Conservation (phyloP, 1,140 invertebrate species). For the Metopolophium dirhodum region DNA sequence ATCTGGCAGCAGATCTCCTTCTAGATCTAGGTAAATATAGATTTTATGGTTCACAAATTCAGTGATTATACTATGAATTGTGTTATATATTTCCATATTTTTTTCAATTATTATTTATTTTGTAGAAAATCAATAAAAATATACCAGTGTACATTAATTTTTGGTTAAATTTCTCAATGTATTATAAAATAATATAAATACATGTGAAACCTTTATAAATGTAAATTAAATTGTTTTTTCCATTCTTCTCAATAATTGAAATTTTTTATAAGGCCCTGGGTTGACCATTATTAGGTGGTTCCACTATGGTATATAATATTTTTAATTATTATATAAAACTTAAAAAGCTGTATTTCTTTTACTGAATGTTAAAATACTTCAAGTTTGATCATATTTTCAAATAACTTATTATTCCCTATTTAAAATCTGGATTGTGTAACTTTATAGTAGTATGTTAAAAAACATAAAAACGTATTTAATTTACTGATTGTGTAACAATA, state of each 20-base stretch:
- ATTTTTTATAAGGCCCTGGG: too few species aligned
- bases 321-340: not conserved
- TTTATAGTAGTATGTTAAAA: not conserved
- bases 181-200: not conserved
- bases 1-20: slow-evolving; percentile 61
- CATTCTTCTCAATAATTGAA: too few species aligned
- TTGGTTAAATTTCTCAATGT: not conserved
- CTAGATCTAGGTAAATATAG: slow-evolving; percentile 40
- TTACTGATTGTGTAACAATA: not conserved
- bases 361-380: not conserved
- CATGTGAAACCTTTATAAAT: not conserved
- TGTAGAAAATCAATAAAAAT: not conserved
- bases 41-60: not conserved
- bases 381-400: not conserved
- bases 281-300: too few species aligned
- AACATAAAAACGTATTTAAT: not conserved
- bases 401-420: not conserved
- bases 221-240: too few species aligned
- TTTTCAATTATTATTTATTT: not conserved
- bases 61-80: not conserved
- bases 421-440: not conserved
- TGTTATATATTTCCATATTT: not conserved
- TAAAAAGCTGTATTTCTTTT: not conserved
- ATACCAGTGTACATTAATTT: not conserved
- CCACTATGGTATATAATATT: too few species aligned